Base-by-base conservation (phyloP, 2,888 invertebrate species). In the Parnassius smintheus region DNA sequence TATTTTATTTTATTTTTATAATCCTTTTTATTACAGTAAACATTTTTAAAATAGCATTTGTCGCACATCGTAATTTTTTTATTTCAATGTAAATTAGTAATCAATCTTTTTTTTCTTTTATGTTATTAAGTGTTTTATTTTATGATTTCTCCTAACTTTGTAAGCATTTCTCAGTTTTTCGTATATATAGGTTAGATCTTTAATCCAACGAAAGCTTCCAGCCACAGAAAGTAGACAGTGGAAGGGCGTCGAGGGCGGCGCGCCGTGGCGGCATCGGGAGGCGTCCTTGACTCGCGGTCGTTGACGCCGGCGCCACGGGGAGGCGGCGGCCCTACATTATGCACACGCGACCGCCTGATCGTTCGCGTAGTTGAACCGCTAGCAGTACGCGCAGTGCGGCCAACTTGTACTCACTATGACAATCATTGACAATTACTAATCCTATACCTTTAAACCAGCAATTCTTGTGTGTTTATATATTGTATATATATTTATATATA, bases 221-320 rank as follows among this genome's bases (percentile, higher is more conserved):
- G 51, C 46, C 46, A 56, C 45, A 50, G 61, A 51, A 51, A 56
- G 56, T 46, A 61, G 61, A 61, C 45, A 61, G 51, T 61, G 56
- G 56, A 41, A 48, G 52, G 56, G 60, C 60, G 60, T 54, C 48
- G 52, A 56, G 76, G 75, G 75, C 74, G 75, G 77, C 77, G 77
- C 74, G 75, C 77, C 77, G 77, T 74, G 74, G 76, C 67, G 66
- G 66, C 63, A 56, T 59, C 59, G 63, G 63, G 59, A 51, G 65
- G 80, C 85, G 86, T 84, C 86, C 86, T 86, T 86, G 86, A 85
- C 82, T 84, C 75, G 78, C 75, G 85, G 85, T 86, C 86, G 82
- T 86, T 86, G 85, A 84, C 85, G 82, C 80, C 77, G 82, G 79
- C 82, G 83, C 82, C 80, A 79, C 73, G 75, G 78, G 80, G 80